Evolutionary conservation across 37 sponge, comb jelly and placozoan species (phyloP).

Genomic region (Eunapius fragilis): DNA sequence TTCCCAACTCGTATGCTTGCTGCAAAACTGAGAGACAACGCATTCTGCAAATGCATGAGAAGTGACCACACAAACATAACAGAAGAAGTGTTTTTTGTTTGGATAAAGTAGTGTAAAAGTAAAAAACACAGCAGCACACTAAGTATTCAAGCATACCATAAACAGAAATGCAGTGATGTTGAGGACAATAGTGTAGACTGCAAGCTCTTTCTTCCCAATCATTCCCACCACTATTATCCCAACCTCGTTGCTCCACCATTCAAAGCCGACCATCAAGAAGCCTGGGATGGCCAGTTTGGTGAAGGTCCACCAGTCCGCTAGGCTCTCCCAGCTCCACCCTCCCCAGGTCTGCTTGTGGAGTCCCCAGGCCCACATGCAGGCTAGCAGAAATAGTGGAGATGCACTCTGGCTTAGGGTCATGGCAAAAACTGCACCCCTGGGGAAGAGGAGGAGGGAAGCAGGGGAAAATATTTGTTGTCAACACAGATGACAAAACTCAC

Average conservation of each 20-base stretch:
- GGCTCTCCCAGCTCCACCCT: slow-evolving; percentile 73
- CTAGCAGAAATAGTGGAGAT: slow-evolving; percentile 29
- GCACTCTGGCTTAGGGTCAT: slow-evolving; percentile 1
- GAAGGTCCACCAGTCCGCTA: slow-evolving; percentile 19
- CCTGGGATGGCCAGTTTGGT: slow-evolving; percentile 13
- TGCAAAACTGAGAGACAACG: slow-evolving; percentile 44
- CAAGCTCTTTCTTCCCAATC: slow-evolving; percentile 41
- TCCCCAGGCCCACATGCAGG: slow-evolving; percentile 24
- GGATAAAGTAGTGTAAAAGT: no score
- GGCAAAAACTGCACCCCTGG: slow-evolving; percentile 41
- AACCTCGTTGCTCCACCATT: slow-evolving; percentile 64
- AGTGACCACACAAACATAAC: slow-evolving; percentile 30
- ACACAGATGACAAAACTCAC: slow-evolving; percentile 21
- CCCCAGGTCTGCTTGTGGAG: slow-evolving; percentile 64
- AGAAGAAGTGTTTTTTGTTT: slow-evolving; percentile 22
- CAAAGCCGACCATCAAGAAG: slow-evolving; percentile 37
- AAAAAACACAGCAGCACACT: no score
- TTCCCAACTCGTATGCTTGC: slow-evolving; percentile 50
- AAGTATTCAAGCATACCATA: no score
- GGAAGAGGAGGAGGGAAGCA: not conserved
- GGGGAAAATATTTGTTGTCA: not conserved
- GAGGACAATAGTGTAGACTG: slow-evolving; percentile 25
- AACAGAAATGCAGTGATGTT: not conserved
- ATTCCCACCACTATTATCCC: slow-evolving; percentile 49
- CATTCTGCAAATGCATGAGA: slow-evolving; percentile 21